Conservation (phyloP, 2,888 invertebrate species). For the Drosophila borealis region DNA sequence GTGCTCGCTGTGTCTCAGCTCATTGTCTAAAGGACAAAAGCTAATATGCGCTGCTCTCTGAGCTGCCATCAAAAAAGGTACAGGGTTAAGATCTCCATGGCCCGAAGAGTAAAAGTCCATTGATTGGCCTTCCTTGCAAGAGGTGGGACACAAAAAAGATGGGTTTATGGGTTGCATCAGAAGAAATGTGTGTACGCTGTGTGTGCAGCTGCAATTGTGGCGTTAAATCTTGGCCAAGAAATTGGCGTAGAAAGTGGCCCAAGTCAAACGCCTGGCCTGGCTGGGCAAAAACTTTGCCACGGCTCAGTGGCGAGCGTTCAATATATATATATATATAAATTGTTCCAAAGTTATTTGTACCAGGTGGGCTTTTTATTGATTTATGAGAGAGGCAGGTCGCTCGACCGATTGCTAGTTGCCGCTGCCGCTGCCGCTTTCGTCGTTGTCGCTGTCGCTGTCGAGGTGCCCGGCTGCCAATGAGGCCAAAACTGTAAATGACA, state of each 20-base stretch:
- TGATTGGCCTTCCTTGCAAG: conserved; percentile 9
- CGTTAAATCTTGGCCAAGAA: conserved; percentile 47
- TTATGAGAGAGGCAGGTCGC: conserved; percentile 53
- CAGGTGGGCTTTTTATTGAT: conserved; percentile 76
- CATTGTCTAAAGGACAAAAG: conserved; percentile 12
- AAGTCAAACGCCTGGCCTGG: conserved; percentile 21
- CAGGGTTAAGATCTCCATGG: not conserved
- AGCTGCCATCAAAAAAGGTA: not conserved
- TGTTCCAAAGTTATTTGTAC: conserved; percentile 71
- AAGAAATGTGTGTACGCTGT: not conserved
- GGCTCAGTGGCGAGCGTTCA: conserved; percentile 38
- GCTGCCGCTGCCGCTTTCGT: conserved; percentile 10
- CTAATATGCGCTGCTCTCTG: conserved; percentile 15
- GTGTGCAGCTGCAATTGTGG: conserved; percentile 35
- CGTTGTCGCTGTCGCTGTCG: conserved; percentile 6
- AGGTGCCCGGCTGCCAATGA: conserved; percentile 30
- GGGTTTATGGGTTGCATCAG: conserved; percentile 8
- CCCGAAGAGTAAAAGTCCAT: conserved; percentile 3
- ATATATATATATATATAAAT: conserved; percentile 65
- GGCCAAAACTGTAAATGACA: conserved; percentile 77
- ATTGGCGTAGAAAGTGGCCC: conserved; percentile 47
- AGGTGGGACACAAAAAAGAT: not conserved
- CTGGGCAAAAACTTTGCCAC: conserved; percentile 27
- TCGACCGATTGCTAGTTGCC: not conserved
- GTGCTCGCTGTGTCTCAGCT: not conserved